Conservation (phyloP, 2,797 vertebrate species). For the Corythornis leucogaster region DNA sequence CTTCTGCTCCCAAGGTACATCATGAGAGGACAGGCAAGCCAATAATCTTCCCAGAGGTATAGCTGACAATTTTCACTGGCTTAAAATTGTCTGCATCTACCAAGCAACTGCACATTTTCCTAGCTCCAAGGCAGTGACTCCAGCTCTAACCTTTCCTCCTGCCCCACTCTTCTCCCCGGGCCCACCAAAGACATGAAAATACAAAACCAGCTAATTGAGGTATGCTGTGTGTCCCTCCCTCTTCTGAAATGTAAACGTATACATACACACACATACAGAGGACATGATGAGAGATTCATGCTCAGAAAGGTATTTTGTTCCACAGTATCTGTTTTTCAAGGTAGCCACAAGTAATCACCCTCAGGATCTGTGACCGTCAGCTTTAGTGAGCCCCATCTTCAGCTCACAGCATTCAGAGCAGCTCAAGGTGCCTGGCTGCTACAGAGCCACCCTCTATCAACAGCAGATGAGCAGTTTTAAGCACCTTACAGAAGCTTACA, state of each 20-base stretch:
- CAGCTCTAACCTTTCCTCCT: not conserved
- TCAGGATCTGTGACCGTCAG: not conserved
- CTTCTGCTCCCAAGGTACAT: not conserved
- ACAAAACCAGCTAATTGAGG: not conserved
- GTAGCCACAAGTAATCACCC: accelerated
- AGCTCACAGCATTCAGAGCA: not conserved
- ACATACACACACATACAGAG: not conserved
- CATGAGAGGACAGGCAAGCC: not conserved
- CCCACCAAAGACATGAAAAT: not conserved
- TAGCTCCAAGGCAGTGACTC: not conserved
- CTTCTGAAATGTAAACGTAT: not conserved
- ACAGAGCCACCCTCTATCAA: not conserved
- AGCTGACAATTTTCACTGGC: not conserved
- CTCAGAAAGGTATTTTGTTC: not conserved
- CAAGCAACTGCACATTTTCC: not conserved
- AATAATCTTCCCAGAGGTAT: not conserved
- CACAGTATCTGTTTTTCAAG: not conserved
- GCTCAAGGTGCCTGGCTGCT: not conserved
- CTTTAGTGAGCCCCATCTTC: not conserved
- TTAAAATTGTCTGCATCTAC: not conserved
- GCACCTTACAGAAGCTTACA: not conserved
- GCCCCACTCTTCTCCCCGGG: not conserved
- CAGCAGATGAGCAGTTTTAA: not conserved
- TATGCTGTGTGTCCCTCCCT: not conserved
- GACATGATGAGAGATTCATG: not conserved